Conservation (phyloP, 2,113 vertebrate genomes). For the Corythoichthys intestinalis region DNA sequence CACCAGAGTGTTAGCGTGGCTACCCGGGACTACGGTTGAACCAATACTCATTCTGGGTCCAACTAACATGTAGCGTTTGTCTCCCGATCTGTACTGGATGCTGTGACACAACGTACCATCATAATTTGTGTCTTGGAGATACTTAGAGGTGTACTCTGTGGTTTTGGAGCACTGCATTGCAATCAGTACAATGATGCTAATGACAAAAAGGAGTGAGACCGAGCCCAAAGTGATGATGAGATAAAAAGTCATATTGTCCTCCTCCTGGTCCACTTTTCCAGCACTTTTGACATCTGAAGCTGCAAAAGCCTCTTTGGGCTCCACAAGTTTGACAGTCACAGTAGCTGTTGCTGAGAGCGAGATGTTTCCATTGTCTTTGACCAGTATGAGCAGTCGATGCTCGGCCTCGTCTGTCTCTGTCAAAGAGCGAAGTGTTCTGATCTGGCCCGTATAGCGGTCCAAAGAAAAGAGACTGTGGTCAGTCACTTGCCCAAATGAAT, state of each 20-base stretch:
- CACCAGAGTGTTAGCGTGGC: slow-evolving; percentile 53
- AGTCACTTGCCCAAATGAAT: slow-evolving; percentile 42
- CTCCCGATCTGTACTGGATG: slow-evolving; percentile 44
- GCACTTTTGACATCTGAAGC: slow-evolving; percentile 25
- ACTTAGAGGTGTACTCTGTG: slow-evolving; percentile 56
- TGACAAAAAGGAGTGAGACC: slow-evolving; percentile 44
- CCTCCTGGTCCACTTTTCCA: slow-evolving; percentile 6
- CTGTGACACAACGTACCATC: slow-evolving; percentile 16
- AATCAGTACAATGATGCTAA: slow-evolving; percentile 47
- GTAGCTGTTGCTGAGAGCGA: slow-evolving; percentile 51
- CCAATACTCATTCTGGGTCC: slow-evolving; percentile 55
- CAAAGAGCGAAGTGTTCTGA: slow-evolving; percentile 53
- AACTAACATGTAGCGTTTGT: slow-evolving; percentile 37
- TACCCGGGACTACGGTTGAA: no score
- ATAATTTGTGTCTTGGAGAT: slow-evolving; percentile 7
- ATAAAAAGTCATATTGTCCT: slow-evolving; percentile 20
- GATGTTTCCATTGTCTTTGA: slow-evolving; percentile 53
- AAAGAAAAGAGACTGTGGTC: slow-evolving; percentile 51
- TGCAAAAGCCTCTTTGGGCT: slow-evolving; percentile 36
- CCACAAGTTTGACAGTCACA: slow-evolving; percentile 32
- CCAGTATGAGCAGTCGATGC: slow-evolving; percentile 39
- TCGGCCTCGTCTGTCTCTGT: slow-evolving; percentile 50
- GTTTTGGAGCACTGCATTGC: slow-evolving; percentile 55
- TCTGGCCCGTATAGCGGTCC: slow-evolving; percentile 53
- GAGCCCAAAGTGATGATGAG: slow-evolving; percentile 45